These are phyloP conservation scores for Ormia ochracea DNA, from an alignment of 2,888 invertebrate genomes.

Conservation along the genomic window DNA sequence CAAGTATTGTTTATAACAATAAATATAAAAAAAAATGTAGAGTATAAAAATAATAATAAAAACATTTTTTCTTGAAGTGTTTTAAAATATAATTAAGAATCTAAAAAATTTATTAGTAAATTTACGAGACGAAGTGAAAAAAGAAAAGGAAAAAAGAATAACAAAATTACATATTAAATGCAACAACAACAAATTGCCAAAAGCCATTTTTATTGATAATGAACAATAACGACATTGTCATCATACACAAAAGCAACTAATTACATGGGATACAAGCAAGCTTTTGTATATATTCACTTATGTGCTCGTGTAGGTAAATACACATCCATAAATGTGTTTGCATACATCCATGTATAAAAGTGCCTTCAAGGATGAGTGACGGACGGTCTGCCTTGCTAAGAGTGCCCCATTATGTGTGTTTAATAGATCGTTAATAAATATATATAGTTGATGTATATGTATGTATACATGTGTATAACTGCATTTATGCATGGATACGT, in stretches of 20 bases:
- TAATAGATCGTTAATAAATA: neutral
- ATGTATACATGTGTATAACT: no score
- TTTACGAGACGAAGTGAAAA: neutral
- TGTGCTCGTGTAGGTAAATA: neutral
- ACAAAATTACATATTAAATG: constrained; percentile 8
- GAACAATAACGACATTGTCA: neutral
- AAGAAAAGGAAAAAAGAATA: neutral
- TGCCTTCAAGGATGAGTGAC: neutral
- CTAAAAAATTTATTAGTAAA: neutral
- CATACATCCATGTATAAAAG: no score
- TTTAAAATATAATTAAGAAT: neutral
- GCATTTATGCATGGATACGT: no score
- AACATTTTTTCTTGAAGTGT: constrained; percentile 3
- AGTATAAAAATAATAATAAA: neutral
- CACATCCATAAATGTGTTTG: neutral
- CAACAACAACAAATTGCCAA: neutral
- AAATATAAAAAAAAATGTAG: neutral
- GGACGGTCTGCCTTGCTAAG: neutral
- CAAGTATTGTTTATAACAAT: neutral
- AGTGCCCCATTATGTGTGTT: neutral
- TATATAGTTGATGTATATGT: neutral
- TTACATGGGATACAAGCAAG: neutral
- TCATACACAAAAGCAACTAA: neutral
- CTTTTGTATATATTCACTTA: neutral
- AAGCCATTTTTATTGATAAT: constrained; percentile 2